Evolutionary conservation across 2,888 invertebrate species (phyloP).

Genomic region (Caenorhabditis sp.): DNA sequence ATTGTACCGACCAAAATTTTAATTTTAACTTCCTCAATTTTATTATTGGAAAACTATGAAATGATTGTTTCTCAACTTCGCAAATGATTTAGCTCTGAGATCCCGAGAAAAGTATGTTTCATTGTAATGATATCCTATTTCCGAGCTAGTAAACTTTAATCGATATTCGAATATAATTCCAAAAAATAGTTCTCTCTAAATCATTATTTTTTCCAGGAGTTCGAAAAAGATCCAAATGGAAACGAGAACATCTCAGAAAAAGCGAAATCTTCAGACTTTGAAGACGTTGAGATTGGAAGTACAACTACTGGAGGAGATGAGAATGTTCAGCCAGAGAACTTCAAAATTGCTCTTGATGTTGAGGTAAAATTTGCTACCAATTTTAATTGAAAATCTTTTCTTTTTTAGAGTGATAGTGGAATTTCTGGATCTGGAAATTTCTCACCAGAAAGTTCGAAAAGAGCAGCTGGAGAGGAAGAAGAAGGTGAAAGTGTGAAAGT

Average conservation of each 20-base stretch:
- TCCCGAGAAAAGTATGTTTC: too few species aligned
- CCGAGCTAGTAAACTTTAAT: too few species aligned
- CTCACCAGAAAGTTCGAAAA: not conserved
- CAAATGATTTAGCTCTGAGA: too few species aligned
- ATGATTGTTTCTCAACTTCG: too few species aligned
- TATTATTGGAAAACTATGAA: too few species aligned
- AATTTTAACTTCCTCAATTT: too few species aligned
- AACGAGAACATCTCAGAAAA: constrained; percentile 18
- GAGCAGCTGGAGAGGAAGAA: not conserved
- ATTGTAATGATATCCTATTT: too few species aligned
- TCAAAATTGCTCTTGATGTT: constrained; percentile 27
- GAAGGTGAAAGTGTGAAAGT: too few species aligned
- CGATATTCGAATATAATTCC: not conserved
- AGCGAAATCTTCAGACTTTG: constrained; percentile 1
- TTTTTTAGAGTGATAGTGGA: constrained; percentile 29
- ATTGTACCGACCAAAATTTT: too few species aligned
- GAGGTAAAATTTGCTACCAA: constrained; percentile 3
- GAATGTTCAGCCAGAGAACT: not conserved
- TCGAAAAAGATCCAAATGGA: constrained; percentile 31
- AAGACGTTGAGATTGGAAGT: constrained; percentile 7
- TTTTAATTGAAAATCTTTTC: not conserved
- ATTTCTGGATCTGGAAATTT: constrained; percentile 31
- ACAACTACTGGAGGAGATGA: not conserved
- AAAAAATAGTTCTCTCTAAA: not conserved
- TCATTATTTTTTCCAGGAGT: constrained; percentile 12